Conservation (phyloP, 2,888 invertebrate species). For the Thymelicus acteon region DNA sequence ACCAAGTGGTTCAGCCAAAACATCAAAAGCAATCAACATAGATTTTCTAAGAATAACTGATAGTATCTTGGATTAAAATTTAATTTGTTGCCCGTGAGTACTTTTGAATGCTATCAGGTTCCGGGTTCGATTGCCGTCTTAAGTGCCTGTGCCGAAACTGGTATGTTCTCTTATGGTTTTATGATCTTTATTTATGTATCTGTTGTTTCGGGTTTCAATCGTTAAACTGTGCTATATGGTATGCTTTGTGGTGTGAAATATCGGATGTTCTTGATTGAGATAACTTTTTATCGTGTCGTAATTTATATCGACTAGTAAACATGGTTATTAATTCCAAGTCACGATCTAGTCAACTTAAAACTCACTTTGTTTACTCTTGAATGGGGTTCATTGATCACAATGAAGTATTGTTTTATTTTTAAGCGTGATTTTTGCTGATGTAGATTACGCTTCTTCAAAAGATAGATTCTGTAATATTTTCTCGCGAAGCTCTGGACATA, state of each 20-base stretch:
- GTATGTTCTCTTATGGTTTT: constrained; percentile 41
- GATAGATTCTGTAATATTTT: no score
- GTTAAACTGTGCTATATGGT: neutral
- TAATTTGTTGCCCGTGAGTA: constrained; percentile 25
- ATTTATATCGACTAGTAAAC: neutral
- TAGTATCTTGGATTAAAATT: constrained; percentile 31
- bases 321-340: constrained; percentile 3
- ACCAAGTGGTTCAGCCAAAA: neutral
- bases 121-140: constrained; percentile 49
- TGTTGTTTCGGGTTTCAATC: constrained; percentile 33
- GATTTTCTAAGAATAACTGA: constrained; percentile 17
- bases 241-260: neutral
- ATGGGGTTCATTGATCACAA: neutral
- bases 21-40: constrained; percentile 19
- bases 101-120: constrained; percentile 38
- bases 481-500: neutral
- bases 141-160: constrained; percentile 46
- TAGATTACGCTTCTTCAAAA: neutral
- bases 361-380: neutral
- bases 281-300: constrained; percentile 1
- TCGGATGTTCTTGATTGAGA: neutral
- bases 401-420: neutral
- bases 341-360: neutral
- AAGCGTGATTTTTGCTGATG: neutral
- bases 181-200: constrained; percentile 44